Percentiles rank a stretch among this genome's conserved stretches.
These are phyloP conservation scores for Brachyptera risi DNA, from an alignment of 2,888 invertebrate genomes.

Conservation along the genomic window DNA sequence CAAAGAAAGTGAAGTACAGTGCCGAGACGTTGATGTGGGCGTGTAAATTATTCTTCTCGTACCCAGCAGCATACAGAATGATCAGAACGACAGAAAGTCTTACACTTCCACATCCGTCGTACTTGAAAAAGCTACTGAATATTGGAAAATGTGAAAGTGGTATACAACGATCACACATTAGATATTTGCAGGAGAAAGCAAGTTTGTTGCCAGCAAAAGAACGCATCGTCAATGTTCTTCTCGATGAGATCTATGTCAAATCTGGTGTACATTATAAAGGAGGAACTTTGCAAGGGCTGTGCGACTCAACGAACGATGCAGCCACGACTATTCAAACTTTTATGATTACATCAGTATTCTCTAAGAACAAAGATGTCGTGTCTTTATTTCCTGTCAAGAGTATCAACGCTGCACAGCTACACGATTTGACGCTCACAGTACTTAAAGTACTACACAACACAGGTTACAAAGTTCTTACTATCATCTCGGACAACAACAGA, in stretches of 20 bases:
- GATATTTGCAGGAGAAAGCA: neutral
- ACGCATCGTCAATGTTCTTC: neutral
- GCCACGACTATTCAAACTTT: neutral
- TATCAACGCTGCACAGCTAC: neutral
- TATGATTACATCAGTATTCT: neutral
- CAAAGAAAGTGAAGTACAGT: too few species aligned
- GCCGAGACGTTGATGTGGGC: neutral
- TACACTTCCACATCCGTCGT: neutral
- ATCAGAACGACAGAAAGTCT: neutral
- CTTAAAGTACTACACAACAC: neutral
- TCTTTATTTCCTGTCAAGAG: neutral
- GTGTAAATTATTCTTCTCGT: neutral
- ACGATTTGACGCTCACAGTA: neutral
- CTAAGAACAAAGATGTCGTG: constrained; percentile 1
- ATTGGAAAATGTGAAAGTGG: too few species aligned
- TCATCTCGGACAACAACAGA: neutral
- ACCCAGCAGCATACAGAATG: neutral
- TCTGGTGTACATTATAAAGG: neutral
- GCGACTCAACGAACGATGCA: neutral
- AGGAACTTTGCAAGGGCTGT: neutral
- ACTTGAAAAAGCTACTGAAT: too few species aligned
- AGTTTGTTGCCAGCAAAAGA: neutral
- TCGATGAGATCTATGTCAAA: neutral
- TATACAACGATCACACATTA: neutral
- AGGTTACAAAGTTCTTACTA: neutral